Percentiles rank a stretch among this genome's conserved stretches.
Evolutionary conservation across 2,113 vertebrate genomes (phyloP).

Genomic region (Datnioides undecimradiatus): DNA sequence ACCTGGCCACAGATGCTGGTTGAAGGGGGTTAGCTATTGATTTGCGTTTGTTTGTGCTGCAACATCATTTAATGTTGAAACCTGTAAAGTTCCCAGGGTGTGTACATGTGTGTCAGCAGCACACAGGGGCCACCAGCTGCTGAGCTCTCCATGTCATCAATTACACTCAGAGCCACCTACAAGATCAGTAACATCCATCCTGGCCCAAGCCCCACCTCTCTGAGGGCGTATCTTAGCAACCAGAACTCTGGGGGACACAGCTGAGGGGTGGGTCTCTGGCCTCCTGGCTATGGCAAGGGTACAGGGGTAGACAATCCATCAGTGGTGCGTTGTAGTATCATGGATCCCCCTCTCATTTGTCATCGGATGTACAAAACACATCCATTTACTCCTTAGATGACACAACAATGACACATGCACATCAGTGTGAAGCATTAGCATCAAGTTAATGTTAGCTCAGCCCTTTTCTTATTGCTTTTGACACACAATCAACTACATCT

Average conservation of each 20-base stretch:
- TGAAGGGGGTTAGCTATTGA: conserved; percentile 25
- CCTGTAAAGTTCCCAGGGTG: conserved; percentile 18
- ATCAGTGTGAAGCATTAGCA: conserved; percentile 10
- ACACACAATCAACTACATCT: conserved; percentile 30
- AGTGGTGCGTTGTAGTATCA: background rate
- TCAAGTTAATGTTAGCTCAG: background rate
- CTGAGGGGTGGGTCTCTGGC: background rate
- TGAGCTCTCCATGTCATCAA: conserved; percentile 48
- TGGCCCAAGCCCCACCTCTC: background rate
- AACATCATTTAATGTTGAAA: too few species aligned
- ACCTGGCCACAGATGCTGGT: background rate
- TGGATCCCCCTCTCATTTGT: conserved; percentile 7
- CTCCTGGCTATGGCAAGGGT: background rate
- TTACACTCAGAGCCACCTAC: conserved; percentile 50
- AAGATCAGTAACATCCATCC: conserved; percentile 46
- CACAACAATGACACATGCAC: background rate
- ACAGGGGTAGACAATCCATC: conserved; percentile 2
- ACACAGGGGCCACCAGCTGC: conserved; percentile 2
- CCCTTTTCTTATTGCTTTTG: conserved; percentile 3
- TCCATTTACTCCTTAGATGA: background rate
- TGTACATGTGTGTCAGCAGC: conserved; percentile 31
- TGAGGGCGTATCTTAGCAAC: conserved; percentile 54
- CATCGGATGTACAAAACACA: background rate
- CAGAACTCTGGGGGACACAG: conserved; percentile 7
- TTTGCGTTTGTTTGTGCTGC: conserved; percentile 40